A percentile compares a stretch with the other conserved stretches of the same genome.
These are phyloP conservation scores for Biston betularia DNA, from an alignment of 2,888 invertebrate species.

Conservation along the genomic window DNA sequence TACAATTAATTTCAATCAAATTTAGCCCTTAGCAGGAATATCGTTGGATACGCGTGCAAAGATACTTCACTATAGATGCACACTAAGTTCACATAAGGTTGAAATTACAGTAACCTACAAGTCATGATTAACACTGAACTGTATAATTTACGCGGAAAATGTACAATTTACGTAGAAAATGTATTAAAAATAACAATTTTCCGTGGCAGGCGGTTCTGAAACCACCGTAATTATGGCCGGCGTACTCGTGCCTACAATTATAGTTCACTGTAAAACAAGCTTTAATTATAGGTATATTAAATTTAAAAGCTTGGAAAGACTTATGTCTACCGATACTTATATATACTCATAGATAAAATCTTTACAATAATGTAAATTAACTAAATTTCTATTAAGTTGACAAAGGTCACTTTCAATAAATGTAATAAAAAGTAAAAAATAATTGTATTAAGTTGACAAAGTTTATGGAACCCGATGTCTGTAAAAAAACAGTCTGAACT, in stretches of 20 bases:
- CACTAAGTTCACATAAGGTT: neutral
- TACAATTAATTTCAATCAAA: no score
- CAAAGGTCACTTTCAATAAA: no score
- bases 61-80: neutral
- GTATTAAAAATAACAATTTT: constrained; percentile 36
- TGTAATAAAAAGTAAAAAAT: no score
- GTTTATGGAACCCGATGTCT: no score
- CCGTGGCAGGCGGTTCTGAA: constrained; percentile 12
- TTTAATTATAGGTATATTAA: constrained; percentile 11
- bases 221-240: constrained; percentile 18
- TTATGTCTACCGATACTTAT: no score
- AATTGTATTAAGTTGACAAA: no score
- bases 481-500: no score
- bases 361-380: no score
- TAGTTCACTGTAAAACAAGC: constrained; percentile 18
- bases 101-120: constrained; percentile 1
- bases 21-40: no score
- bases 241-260: constrained; percentile 27
- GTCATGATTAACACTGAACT: constrained; percentile 3
- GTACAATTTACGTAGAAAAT: constrained; percentile 16
- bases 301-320: neutral
- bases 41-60: no score
- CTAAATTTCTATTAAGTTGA: no score
- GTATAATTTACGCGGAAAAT: constrained; percentile 14
- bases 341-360: no score